Conservation (phyloP, 2,888 invertebrate species). For the Phragmatobia fuliginosa region DNA sequence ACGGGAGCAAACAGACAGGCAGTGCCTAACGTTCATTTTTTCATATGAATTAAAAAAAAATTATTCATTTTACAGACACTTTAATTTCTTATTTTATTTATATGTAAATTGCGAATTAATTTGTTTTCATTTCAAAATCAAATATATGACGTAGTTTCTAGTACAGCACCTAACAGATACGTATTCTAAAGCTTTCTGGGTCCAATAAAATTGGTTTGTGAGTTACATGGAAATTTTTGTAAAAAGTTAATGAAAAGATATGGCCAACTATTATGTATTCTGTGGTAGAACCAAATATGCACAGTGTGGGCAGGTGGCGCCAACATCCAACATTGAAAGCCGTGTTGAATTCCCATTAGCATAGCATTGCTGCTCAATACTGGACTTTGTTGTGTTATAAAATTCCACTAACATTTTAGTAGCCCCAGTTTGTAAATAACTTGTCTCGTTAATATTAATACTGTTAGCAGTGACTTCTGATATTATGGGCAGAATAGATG, state of each 20-base stretch:
- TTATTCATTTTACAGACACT: too few relatives aligned
- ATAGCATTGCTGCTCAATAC: slow-evolving; percentile 34
- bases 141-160: slow-evolving; percentile 6
- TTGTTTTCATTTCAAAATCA: not conserved
- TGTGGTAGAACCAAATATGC: slow-evolving; percentile 57
- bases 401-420: slow-evolving; percentile 37
- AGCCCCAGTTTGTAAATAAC: slow-evolving; percentile 1
- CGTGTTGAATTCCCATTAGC: slow-evolving; percentile 49
- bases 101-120: too few relatives aligned
- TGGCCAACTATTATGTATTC: too few relatives aligned
- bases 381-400: slow-evolving; percentile 23
- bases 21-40: too few relatives aligned
- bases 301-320: slow-evolving; percentile 71
- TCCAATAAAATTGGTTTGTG: slow-evolving; percentile 54
- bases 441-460: not conserved
- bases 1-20: too few relatives aligned
- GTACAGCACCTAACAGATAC: slow-evolving; percentile 28
- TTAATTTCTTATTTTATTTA: too few relatives aligned
- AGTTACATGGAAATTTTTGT: slow-evolving; percentile 59
- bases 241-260: slow-evolving; percentile 66
- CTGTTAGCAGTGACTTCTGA: not conserved
- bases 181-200: slow-evolving; percentile 41
- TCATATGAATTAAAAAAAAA: too few relatives aligned
- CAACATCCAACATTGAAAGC: slow-evolving; percentile 52
- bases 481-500: not conserved